phyloP scores from a whole-genome alignment of 2,113 vertebrate species.

The Limnothrissa miodon region DNA sequence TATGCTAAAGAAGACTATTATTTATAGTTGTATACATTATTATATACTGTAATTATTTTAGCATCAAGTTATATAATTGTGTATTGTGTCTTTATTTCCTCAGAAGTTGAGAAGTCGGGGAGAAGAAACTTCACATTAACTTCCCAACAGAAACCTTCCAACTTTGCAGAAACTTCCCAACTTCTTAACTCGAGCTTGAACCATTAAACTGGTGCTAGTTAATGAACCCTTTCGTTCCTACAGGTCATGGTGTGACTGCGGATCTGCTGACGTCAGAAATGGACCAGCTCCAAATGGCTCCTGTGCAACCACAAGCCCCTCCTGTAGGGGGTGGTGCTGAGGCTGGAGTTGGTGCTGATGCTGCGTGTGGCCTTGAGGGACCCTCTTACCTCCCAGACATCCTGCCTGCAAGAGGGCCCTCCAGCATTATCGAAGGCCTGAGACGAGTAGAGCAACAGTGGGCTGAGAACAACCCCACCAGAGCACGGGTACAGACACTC shows the following conservation, averaged over 20 bases:
- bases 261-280: slow-evolving; percentile 54
- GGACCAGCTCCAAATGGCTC: slow-evolving; percentile 54
- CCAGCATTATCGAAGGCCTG: slow-evolving; percentile 24
- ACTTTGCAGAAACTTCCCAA: not conserved
- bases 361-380: not conserved
- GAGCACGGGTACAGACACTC: not conserved
- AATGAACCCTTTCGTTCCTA: not conserved
- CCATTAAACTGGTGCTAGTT: not conserved
- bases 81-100: no score
- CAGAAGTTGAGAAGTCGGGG: no score
- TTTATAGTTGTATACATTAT: no score
- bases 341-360: not conserved
- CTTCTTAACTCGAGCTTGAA: not conserved
- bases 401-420: no score
- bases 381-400: not conserved
- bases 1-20: not conserved
- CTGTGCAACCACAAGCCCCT: slow-evolving; percentile 1
- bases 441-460: slow-evolving; percentile 31
- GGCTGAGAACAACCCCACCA: slow-evolving; percentile 17
- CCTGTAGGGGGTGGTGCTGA: not conserved
- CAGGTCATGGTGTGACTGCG: slow-evolving; percentile 27
- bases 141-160: no score
- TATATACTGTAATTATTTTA: not conserved
- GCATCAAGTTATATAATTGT: not conserved
- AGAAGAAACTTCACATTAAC: no score